Conservation (phyloP, 2,888 invertebrate genomes). For the Melinopterus prodromus region DNA sequence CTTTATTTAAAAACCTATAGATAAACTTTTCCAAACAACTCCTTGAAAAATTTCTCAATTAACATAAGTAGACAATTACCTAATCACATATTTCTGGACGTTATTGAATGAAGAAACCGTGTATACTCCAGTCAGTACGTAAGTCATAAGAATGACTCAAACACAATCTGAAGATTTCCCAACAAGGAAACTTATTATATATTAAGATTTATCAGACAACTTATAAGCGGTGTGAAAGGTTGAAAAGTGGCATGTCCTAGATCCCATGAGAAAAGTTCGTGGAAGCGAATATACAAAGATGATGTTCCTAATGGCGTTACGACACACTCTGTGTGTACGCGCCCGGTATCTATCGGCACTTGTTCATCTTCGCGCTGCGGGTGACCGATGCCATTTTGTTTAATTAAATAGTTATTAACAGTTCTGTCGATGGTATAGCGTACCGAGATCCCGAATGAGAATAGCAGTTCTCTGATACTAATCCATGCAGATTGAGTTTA, state of each 20-base stretch:
- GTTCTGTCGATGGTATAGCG: background rate
- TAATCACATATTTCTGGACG: no score
- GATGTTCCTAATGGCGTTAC: background rate
- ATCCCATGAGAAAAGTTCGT: slow-evolving; percentile 4
- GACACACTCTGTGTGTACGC: background rate
- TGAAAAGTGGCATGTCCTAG: background rate
- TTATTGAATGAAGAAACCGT: no score
- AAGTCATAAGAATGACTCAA: no score
- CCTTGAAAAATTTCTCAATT: no score
- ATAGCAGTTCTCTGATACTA: background rate
- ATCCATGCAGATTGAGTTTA: background rate
- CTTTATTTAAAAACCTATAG: no score
- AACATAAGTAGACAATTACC: no score
- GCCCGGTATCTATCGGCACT: background rate
- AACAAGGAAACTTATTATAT: background rate
- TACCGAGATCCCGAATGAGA: background rate
- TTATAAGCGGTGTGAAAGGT: background rate
- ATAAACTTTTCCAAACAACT: no score
- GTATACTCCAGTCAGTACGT: no score
- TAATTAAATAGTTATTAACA: background rate
- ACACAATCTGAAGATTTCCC: no score
- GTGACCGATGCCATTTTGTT: slow-evolving; percentile 4
- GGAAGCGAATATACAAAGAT: background rate
- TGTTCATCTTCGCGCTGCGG: background rate
- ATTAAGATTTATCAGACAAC: background rate